Conservation (phyloP, 1,140 invertebrate species). For the Scaptomyza hsui region DNA sequence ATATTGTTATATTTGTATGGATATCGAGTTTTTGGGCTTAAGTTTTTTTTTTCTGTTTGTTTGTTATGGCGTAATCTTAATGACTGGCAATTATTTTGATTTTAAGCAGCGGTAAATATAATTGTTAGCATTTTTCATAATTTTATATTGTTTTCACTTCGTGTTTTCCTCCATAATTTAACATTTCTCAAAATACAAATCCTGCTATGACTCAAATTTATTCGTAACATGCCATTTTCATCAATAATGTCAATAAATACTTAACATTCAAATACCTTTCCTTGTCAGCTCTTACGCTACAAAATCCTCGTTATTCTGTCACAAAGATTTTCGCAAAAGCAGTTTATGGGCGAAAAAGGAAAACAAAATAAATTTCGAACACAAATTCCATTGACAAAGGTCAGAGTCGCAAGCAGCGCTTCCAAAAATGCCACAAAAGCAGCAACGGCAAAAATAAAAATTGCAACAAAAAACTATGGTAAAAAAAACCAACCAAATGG, state of each 20-base stretch:
- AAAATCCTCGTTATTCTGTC: constrained; percentile 29
- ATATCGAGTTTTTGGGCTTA: constrained; percentile 3
- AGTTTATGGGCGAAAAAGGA: constrained; percentile 24
- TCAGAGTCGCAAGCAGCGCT: constrained; percentile 59
- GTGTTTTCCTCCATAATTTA: too few relatives aligned
- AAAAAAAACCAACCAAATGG: constrained; percentile 25
- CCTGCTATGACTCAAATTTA: neutral
- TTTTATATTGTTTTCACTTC: neutral
- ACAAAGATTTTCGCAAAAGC: constrained; percentile 39
- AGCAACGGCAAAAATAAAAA: constrained; percentile 18
- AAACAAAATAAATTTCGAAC: constrained; percentile 34
- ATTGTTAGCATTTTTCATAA: neutral
- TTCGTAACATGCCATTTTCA: constrained; percentile 21
- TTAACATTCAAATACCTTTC: constrained; percentile 26
- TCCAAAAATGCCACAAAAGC: constrained; percentile 50
- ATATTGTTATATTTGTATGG: constrained; percentile 6
- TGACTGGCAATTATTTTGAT: constrained; percentile 35
- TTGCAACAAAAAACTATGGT: constrained; percentile 9
- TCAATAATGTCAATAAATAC: constrained; percentile 32
- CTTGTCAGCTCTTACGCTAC: constrained; percentile 11
- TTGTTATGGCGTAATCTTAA: constrained; percentile 10
- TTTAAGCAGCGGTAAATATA: neutral
- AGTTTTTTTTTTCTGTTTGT: neutral
- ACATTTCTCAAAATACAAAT: neutral
- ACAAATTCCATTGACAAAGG: constrained; percentile 79